Percentiles rank a stretch among this genome's conserved stretches.
phyloP scores from a whole-genome alignment of 2,888 invertebrate genomes.

The Torymus tubicola region DNA sequence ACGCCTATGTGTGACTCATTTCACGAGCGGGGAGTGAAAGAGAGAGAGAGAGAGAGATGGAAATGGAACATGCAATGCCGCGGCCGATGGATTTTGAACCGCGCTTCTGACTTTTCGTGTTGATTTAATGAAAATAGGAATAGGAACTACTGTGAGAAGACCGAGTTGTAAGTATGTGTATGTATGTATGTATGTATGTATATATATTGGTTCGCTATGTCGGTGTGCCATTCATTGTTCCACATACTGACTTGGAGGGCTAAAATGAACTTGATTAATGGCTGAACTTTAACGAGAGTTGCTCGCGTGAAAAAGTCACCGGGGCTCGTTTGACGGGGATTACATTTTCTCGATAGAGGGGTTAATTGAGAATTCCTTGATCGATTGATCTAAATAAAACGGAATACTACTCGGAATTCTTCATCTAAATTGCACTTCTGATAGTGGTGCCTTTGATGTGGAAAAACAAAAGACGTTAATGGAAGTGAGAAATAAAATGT shows the following conservation, averaged over 20 bases:
- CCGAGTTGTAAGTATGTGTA: no score
- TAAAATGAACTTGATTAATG: conserved; percentile 15
- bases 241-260: conserved; percentile 5
- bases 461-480: background rate
- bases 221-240: conserved; percentile 24
- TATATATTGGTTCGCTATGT: no score
- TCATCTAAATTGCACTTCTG: no score
- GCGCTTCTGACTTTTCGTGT: conserved; percentile 1
- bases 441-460: no score
- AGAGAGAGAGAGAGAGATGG: background rate
- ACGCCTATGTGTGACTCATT: conserved; percentile 17
- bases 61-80: conserved; percentile 21
- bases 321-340: background rate
- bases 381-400: background rate
- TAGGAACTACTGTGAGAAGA: no score
- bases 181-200: no score
- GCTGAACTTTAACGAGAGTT: background rate
- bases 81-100: conserved; percentile 14
- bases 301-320: no score
- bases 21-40: background rate
- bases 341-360: conserved; percentile 8
- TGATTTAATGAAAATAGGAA: conserved; percentile 21
- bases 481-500: background rate
- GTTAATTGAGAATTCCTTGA: background rate
- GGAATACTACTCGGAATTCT: no score